Base-by-base conservation (phyloP, 2,797 vertebrate species). In the Chrosomus eos region DNA sequence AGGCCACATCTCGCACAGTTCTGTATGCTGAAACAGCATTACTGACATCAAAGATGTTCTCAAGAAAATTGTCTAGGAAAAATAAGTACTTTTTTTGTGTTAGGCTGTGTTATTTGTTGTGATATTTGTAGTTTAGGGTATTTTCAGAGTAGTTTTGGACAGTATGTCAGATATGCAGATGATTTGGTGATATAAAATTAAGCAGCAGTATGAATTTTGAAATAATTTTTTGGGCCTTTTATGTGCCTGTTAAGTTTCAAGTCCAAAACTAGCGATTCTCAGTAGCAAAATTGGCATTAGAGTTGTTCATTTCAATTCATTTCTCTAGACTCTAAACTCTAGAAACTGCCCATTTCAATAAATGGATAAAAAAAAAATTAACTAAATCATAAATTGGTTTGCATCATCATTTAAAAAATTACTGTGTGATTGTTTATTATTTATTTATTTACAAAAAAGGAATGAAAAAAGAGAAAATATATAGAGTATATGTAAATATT, bases 141-240 rank as follows among this genome's bases (percentile, higher is more conserved):
- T 51, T 31, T 73, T 51, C 19, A 31, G 18, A 51, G 71, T 51
- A 73, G 0, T n/a, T 5, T 72, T 72, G 8, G 26, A 48, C 70
- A 33, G 2, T 18, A 0, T 18, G n/a, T 38, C 21, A 76, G 73
- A 75, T 38, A 23, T 7, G 26, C n/a, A 62, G 1, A 28, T 62
- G 14, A 28, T 62, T 62, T 76, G 31, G 21, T 76, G 73, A 36
- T 75, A 23, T 75, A 58, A 58, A 55, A 53, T 75, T 7, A 75
- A 36, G 31, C 31, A 33, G 53, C 43, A 23, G 36, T 13, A 31
- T n/a, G 6, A 36, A 55, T 75, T 53, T 23, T 70, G 67, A 11
- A 7, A 43, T 38, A 4, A 43, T 43, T 43, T 16, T 8, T 40
- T 68, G 23, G 38, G 36, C 10, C 13, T 70, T 64, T 70, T 70